Evolutionary conservation across 2,888 invertebrate genomes (phyloP), one percentile per base, ranked within the genome.

Genomic region (Catocala fraxini): DNA sequence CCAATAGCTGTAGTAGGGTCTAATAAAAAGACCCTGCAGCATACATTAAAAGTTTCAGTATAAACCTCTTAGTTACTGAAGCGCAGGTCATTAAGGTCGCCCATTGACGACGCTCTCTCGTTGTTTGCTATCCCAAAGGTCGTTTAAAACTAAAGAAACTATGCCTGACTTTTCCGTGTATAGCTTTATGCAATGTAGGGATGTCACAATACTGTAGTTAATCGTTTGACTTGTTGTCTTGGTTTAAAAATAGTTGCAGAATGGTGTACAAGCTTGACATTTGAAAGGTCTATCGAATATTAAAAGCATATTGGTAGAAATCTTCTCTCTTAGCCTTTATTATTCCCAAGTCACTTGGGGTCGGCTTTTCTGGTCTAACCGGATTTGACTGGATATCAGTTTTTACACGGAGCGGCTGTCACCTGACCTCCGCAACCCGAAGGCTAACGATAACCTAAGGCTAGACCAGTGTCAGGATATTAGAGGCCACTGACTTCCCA

Each of bases 81-180:
- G 58, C 58, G 51, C n/a, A 6, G 55, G 59, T 73, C 56, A 70
- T 71, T 71, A 71, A 60, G 12, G 51, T 12, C 12, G 12, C 34
- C 60, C 47, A 67, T 71, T 70, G 63, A 73, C 47, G 5, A 1
- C 11, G n/a, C 43, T 33, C 43, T 15, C 41, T 11, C 0, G 51
- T 55, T 66, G 71, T 73, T 64, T 69, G 12, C 57, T 39, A 42
- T 48, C 45, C 42, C 52, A 45, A 34, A 64, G 49, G 56, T 58
- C 62, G 57, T 58, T 73, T 53, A 49, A 55, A 51, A 51, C 59
- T 64, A 47, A 62, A 64, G 59, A 66, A 55, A 5, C 43, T 59
- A 35, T 52, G 63, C 63, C 64, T 62, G 71, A 72, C 71, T 63
- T 67, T 73, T 70, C 15, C 55, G 9, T 59, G 57, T 47, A 47